Base-by-base conservation (phyloP, 2,797 vertebrate genomes). In the Gouania willdenowi region DNA sequence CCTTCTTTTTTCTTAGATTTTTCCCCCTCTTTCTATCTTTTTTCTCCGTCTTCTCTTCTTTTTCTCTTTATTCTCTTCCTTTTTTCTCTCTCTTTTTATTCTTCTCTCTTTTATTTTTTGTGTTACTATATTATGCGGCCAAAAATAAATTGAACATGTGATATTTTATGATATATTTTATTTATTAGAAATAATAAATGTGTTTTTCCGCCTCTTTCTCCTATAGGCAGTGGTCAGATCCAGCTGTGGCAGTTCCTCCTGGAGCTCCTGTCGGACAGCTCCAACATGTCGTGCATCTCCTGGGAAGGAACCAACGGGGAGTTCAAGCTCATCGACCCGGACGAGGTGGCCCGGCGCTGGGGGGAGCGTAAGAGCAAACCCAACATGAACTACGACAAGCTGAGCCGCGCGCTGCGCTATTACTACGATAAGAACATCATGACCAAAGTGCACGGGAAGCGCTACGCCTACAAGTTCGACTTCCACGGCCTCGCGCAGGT, bases 351-450 rank as follows among this genome's bases (percentile, higher is more conserved):
- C 0, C 78, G 95, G 47, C 92, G 96, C 49, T 98, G 96, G 96
- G 96, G 96, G 0, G 96, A 97, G 66, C 85, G 94, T 42, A 98
- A 98, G 61, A 98, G 94, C 89, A 98, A 98, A 42, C 96, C 95
- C 77, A 98, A 98, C 88, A 98, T 98, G 96, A 98, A 98, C 85
- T 98, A 98, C 2, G 96, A 98, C 84, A 98, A 98, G 82, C 90
- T 98, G 71, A 98, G 96, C 84, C 89, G 96, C 2, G 95, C 95
- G 0, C 89, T 98, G 67, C 94, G 96, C 58, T 98, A 98, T 83
- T 98, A 98, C 84, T 98, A 98, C 1, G 95, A 98, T 86, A 98
- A 98, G 42, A 98, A 95, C 89, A 98, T 98, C 87, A 98, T 98
- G 96, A 98, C 93, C 74, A 98, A 98, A 72, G 94, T 98, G 19